Conservation (phyloP, 2,888 invertebrate genomes). For the Gnatocerus cornutus region DNA sequence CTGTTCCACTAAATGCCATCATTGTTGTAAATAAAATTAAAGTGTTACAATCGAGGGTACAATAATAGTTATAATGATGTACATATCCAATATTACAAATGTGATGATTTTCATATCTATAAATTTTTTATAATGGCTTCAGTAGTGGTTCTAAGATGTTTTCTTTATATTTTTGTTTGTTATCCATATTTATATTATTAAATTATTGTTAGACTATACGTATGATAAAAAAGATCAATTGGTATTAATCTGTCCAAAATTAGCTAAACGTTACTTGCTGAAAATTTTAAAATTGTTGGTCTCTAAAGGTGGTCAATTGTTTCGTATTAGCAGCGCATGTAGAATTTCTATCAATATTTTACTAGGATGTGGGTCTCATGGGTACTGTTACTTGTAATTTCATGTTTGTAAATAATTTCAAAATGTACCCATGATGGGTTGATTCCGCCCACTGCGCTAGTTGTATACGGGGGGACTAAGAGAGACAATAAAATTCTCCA, state of each 20-base stretch:
- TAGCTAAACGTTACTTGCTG: conserved; percentile 18
- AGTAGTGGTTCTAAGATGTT: conserved; percentile 46
- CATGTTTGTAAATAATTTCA: conserved; percentile 9
- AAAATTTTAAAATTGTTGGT: conserved; percentile 42
- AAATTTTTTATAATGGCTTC: conserved; percentile 54
- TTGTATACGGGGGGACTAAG: conserved; percentile 30
- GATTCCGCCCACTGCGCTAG: conserved; percentile 22
- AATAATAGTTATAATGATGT: conserved; percentile 59
- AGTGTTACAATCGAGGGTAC: conserved; percentile 61
- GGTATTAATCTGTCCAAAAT: conserved; percentile 31
- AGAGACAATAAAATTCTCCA: conserved; percentile 45
- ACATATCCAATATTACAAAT: conserved; percentile 58
- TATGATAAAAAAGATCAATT: conserved; percentile 19
- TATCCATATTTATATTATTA: conserved; percentile 47
- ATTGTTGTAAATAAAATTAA: conserved; percentile 57
- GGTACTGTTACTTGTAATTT: conserved; percentile 8
- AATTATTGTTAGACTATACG: conserved; percentile 44
- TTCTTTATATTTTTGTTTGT: conserved; percentile 40
- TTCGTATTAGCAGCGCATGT: conserved; percentile 12
- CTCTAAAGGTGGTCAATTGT: conserved; percentile 1
- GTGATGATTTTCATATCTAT: conserved; percentile 56
- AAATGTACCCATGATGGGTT: conserved; percentile 16
- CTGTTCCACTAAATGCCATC: conserved; percentile 65
- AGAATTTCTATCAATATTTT: not conserved
- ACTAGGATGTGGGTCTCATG: conserved; percentile 15